Conservation (phyloP, 2,888 invertebrate species). For the Rhimphoctona megacephalus region DNA sequence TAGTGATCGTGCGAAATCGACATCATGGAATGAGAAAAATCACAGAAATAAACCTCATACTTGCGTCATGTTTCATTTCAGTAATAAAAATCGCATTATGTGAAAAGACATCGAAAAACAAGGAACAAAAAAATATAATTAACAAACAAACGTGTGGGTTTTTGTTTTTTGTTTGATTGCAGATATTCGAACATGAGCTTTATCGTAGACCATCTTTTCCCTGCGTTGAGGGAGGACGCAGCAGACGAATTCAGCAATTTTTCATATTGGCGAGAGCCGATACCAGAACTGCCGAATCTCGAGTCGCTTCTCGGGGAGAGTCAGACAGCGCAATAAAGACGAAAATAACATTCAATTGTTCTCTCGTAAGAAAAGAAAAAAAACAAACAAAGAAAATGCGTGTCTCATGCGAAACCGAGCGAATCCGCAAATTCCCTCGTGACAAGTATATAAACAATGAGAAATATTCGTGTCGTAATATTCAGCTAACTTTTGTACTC, state of each 20-base stretch:
- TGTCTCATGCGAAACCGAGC: constrained; percentile 1
- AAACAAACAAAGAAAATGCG: constrained; percentile 7
- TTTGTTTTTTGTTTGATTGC: constrained; percentile 82
- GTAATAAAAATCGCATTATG: constrained; percentile 47
- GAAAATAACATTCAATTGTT: neutral
- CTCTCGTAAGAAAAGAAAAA: constrained; percentile 3
- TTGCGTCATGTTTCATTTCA: constrained; percentile 56
- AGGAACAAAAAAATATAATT: neutral
- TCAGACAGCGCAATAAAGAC: constrained; percentile 72
- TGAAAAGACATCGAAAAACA: neutral
- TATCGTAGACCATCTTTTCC: constrained; percentile 98
- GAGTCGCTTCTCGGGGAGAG: constrained; percentile 73
- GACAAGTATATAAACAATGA: constrained; percentile 53
- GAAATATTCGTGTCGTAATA: constrained; percentile 66
- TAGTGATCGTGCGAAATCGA: constrained; percentile 55
- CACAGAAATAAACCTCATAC: constrained; percentile 3
- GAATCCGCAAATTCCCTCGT: constrained; percentile 55
- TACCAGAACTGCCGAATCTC: constrained; percentile 86
- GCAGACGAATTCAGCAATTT: constrained; percentile 93
- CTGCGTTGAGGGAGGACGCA: constrained; percentile 89
- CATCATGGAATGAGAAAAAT: constrained; percentile 23
- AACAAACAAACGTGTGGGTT: neutral
- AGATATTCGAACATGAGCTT: constrained; percentile 98
- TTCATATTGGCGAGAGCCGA: constrained; percentile 96
- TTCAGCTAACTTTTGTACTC: constrained; percentile 77